These are phyloP conservation scores for Physella acuta DNA, from an alignment of 1,140 invertebrate genomes.

Conservation along the genomic window DNA sequence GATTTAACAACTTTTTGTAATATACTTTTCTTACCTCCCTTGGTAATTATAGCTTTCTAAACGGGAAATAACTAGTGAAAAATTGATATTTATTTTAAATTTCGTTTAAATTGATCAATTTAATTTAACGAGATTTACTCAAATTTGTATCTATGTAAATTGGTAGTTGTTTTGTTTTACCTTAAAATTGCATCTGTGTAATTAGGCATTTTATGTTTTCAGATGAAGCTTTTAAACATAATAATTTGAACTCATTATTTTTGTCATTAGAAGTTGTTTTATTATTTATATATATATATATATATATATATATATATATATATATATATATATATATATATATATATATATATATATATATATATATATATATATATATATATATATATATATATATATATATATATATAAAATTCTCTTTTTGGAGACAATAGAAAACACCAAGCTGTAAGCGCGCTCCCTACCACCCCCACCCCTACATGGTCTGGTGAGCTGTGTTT, in stretches of 20 bases:
- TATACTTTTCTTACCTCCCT: too few species aligned
- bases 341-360: neutral
- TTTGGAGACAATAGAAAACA: too few species aligned
- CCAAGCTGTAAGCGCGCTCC: too few species aligned
- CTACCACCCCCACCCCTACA: too few species aligned
- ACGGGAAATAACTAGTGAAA: too few species aligned
- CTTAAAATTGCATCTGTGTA: neutral
- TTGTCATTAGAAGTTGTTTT: neutral
- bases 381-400: neutral
- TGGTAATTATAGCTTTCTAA: too few species aligned
- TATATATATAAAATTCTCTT: too few species aligned
- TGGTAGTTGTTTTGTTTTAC: neutral
- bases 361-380: neutral
- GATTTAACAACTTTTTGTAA: too few species aligned
- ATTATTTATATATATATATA: neutral
- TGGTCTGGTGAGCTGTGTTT: neutral
- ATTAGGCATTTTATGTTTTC: too few species aligned
- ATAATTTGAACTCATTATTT: neutral
- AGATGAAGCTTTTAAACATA: neutral
- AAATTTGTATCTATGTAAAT: neutral
- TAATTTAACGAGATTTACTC: neutral
- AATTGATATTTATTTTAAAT: too few species aligned
- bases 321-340: neutral
- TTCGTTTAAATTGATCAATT: too few species aligned
- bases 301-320: neutral